Evolutionary conservation across 2,113 vertebrate genomes (phyloP).

Genomic region (Gavia stellata): DNA sequence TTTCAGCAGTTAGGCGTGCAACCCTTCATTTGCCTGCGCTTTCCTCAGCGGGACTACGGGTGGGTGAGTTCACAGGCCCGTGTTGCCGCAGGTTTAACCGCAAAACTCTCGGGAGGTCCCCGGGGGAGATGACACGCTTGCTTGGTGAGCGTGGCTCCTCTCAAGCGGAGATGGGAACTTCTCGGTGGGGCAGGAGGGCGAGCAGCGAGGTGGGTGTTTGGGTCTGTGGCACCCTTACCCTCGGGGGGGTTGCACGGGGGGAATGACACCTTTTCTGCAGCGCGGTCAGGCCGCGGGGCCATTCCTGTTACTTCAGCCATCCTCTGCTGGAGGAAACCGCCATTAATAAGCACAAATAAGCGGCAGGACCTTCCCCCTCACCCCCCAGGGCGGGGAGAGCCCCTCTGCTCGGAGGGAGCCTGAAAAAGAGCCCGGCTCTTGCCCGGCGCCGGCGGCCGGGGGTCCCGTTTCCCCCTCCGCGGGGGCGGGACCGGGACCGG

Average conservation of each 20-base stretch:
- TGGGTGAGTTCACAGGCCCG: rapidly evolving
- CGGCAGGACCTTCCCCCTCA: neutral
- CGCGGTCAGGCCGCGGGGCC: neutral
- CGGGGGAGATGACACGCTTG: rapidly evolving
- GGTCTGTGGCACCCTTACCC: neutral
- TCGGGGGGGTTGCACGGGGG: rapidly evolving
- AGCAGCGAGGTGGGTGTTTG: neutral
- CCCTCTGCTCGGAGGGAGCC: too few relatives aligned
- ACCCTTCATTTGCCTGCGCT: neutral
- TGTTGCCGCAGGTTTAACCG: neutral
- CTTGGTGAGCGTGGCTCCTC: rapidly evolving
- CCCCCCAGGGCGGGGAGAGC: too few relatives aligned
- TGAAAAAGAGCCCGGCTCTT: rapidly evolving
- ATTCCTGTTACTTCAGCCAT: rapidly evolving
- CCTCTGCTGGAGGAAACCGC: neutral
- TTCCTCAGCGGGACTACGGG: rapidly evolving
- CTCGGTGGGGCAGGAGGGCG: neutral
- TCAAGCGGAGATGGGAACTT: too few relatives aligned
- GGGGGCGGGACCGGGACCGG: neutral
- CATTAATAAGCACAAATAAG: neutral
- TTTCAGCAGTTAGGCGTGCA: neutral
- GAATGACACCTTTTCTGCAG: too few relatives aligned
- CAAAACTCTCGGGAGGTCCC: neutral
- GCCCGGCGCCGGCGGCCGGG: rapidly evolving
- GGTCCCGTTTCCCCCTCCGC: rapidly evolving